Conservation (phyloP, 2,113 vertebrate genomes). For the Tyto alba region DNA sequence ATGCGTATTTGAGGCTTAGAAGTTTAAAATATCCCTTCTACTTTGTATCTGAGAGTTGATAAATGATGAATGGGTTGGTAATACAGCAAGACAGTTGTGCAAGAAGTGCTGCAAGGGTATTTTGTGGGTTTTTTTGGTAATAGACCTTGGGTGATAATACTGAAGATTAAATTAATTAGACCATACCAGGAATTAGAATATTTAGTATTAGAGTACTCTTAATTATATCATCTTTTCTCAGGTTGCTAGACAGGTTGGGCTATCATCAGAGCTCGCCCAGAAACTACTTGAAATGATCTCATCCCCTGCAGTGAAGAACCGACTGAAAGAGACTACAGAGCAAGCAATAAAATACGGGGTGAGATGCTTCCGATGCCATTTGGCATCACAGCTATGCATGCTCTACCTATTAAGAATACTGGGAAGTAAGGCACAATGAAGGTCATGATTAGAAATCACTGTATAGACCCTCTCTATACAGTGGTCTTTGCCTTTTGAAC, state of each 20-base stretch:
- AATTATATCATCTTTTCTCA: conserved; percentile 16
- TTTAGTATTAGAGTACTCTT: background rate
- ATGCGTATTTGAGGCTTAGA: background rate
- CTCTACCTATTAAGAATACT: background rate
- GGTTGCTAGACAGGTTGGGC: conserved; percentile 81
- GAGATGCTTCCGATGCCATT: background rate
- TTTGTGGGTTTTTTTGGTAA: background rate
- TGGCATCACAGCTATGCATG: background rate
- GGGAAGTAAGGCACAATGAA: background rate
- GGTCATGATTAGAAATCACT: background rate
- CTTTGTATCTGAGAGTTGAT: background rate
- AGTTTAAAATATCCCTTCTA: background rate
- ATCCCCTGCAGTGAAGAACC: conserved; percentile 80
- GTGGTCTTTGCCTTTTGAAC: background rate
- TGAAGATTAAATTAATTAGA: background rate
- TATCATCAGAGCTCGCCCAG: conserved; percentile 70
- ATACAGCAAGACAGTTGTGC: background rate
- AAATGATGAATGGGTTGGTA: background rate
- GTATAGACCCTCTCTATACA: background rate
- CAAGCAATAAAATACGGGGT: conserved; percentile 81
- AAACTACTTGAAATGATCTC: conserved; percentile 65
- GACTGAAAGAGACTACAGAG: conserved; percentile 77
- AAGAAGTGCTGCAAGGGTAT: background rate
- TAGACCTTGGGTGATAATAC: background rate
- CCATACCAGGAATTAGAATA: background rate